Conservation (phyloP, 2,888 invertebrate genomes). For the Holacanthella duospinosa region DNA sequence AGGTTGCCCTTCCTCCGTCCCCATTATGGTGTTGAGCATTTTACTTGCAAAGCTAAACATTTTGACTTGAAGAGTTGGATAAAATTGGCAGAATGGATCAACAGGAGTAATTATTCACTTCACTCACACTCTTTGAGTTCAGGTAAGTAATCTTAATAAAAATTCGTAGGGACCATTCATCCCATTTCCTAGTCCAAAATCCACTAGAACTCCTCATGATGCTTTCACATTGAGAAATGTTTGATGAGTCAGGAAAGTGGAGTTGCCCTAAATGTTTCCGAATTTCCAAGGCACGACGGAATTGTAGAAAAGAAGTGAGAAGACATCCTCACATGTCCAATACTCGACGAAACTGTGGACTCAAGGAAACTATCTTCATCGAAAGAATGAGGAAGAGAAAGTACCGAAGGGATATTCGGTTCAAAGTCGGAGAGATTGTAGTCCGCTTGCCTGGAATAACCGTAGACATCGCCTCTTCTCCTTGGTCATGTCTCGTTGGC, state of each 20-base stretch:
- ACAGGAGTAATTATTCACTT: slow-evolving; percentile 13
- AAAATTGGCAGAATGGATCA: too few species aligned
- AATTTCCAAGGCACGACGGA: slow-evolving; percentile 36
- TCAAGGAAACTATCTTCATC: too few species aligned
- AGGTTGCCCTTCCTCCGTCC: slow-evolving; percentile 39
- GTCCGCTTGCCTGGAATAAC: not conserved
- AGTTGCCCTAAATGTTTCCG: slow-evolving; percentile 21
- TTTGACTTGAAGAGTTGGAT: too few species aligned
- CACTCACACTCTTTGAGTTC: not conserved
- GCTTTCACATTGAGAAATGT: not conserved
- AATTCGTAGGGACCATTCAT: not conserved
- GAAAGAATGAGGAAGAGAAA: not conserved
- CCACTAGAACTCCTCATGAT: not conserved
- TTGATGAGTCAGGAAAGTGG: not conserved
- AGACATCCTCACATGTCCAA: slow-evolving; percentile 38
- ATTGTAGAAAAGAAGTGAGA: slow-evolving; percentile 28
- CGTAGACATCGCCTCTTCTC: not conserved
- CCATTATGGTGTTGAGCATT: slow-evolving; percentile 44
- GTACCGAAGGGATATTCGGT: not conserved
- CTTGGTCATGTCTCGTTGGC: too few species aligned
- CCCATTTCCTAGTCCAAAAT: not conserved
- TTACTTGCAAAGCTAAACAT: slow-evolving; percentile 45
- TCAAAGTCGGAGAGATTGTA: not conserved
- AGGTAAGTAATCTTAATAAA: not conserved
- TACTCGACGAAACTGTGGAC: slow-evolving; percentile 15